A percentile compares a stretch with the other conserved stretches of the same genome.
phyloP scores from a whole-genome alignment of 2,113 vertebrate genomes.

The Archocentrus centrarchus region DNA sequence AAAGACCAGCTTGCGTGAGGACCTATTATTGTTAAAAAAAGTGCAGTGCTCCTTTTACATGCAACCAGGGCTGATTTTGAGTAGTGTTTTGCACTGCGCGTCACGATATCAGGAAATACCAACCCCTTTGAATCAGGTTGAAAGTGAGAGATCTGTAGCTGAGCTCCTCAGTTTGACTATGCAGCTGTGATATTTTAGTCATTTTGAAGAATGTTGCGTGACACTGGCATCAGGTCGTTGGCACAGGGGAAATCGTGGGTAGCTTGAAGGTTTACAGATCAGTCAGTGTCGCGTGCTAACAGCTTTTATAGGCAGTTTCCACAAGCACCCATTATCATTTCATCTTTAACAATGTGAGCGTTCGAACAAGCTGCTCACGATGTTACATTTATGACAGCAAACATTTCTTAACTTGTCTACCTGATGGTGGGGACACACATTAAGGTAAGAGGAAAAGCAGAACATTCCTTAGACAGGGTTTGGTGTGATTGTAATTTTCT shows the following conservation, averaged over 20 bases:
- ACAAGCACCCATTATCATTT: conserved; percentile 41
- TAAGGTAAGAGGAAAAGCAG: conserved; percentile 20
- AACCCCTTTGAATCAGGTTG: neutral
- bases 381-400: neutral
- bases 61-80: neutral
- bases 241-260: conserved; percentile 56
- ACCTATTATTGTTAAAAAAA: neutral
- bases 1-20: conserved; percentile 13
- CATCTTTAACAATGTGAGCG: neutral
- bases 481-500: neutral
- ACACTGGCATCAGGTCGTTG: conserved; percentile 55
- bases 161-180: conserved; percentile 16
- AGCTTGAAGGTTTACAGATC: conserved; percentile 46
- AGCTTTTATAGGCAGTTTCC: conserved; percentile 27
- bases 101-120: conserved; percentile 40
- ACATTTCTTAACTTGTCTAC: neutral
- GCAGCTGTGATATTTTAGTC: conserved; percentile 41
- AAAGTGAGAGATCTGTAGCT: conserved; percentile 1
- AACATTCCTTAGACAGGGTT: neutral
- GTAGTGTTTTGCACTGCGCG: neutral
- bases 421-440: neutral
- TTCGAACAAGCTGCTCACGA: neutral
- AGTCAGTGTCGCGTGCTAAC: conserved; percentile 78
- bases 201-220: conserved; percentile 61
- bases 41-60: neutral